A percentile compares a stretch with the other conserved stretches of the same genome.
These are phyloP conservation scores for Poeciliopsis presidionis DNA, from an alignment of 2,797 vertebrate genomes.

Conservation along the genomic window DNA sequence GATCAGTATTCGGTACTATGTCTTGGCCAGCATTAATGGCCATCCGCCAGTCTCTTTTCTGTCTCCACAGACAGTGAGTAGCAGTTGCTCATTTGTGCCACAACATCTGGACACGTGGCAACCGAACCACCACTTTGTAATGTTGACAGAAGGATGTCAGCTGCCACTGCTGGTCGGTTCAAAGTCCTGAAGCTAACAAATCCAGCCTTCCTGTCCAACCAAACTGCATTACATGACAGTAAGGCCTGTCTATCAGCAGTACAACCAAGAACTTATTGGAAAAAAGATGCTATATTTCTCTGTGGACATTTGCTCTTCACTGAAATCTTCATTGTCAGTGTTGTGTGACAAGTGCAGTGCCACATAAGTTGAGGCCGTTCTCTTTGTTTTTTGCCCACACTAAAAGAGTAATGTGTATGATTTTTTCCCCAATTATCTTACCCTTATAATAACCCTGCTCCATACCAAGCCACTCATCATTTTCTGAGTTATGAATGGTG, in stretches of 20 bases:
- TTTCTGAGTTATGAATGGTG: neutral
- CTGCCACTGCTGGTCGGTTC: neutral
- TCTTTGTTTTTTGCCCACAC: neutral
- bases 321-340: neutral
- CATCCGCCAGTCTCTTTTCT: neutral
- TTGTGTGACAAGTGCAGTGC: neutral
- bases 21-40: neutral
- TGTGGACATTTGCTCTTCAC: neutral
- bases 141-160: neutral
- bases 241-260: neutral
- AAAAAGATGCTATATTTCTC: neutral
- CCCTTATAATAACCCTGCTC: neutral
- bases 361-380: neutral
- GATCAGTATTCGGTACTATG: neutral
- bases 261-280: too few relatives aligned
- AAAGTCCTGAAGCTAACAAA: neutral
- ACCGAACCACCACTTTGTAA: neutral
- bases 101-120: neutral
- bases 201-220: neutral
- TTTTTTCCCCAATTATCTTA: neutral
- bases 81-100: neutral
- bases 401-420: neutral
- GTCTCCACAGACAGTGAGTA: neutral
- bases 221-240: neutral
- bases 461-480: neutral